phyloP scores from a whole-genome alignment of 2,113 vertebrate species.

The Chaetops frenatus region DNA sequence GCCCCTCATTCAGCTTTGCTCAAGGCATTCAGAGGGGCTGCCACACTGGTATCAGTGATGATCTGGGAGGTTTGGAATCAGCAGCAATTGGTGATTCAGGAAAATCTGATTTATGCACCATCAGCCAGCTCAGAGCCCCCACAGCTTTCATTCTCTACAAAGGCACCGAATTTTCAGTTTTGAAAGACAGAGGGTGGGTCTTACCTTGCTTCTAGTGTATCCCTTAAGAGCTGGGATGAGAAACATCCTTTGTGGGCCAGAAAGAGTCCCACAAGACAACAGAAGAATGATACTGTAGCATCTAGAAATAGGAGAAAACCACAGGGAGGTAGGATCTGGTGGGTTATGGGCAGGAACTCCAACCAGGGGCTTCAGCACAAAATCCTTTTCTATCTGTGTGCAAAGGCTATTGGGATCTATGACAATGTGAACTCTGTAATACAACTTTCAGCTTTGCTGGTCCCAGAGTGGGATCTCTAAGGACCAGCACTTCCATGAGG shows the following conservation, averaged over 20 bases:
- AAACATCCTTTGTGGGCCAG: background rate
- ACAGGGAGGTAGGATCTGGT: background rate
- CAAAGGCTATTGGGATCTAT: background rate
- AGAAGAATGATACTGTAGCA: background rate
- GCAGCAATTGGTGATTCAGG: background rate
- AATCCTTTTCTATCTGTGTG: background rate
- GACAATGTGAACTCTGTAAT: background rate
- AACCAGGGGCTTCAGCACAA: background rate
- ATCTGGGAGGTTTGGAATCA: background rate
- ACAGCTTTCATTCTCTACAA: accelerated
- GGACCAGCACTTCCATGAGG: background rate
- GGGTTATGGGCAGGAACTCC: background rate
- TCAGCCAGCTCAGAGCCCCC: background rate
- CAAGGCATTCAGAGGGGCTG: background rate
- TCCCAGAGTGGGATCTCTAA: background rate
- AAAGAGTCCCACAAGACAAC: background rate
- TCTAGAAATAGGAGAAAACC: background rate
- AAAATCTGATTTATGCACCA: background rate
- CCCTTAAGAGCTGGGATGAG: background rate
- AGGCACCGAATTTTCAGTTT: background rate
- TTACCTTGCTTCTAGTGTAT: background rate
- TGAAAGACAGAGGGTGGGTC: background rate
- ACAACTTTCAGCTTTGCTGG: background rate
- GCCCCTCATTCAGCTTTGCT: background rate
- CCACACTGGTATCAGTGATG: background rate